These are phyloP conservation scores for Bunonema sp. DNA, from an alignment of 2,888 invertebrate genomes.

Conservation along the genomic window DNA sequence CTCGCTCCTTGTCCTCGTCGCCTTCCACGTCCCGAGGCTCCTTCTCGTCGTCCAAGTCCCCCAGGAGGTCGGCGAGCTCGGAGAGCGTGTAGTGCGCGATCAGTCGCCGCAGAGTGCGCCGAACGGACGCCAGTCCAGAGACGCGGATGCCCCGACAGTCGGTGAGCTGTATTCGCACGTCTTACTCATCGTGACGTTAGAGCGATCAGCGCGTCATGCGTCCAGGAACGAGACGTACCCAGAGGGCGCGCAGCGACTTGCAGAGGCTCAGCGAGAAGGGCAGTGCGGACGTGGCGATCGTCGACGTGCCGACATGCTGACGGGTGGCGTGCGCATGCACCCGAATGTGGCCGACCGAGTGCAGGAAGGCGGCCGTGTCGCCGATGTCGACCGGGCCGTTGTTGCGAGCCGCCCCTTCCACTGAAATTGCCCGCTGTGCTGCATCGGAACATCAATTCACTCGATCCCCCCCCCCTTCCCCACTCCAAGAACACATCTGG, in stretches of 20 bases:
- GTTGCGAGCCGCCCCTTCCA: not conserved
- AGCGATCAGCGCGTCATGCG: not conserved
- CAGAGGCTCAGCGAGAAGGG: constrained; percentile 69
- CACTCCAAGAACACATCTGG: constrained; percentile 2
- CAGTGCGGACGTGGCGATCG: constrained; percentile 65
- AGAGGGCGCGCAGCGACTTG: constrained; percentile 59
- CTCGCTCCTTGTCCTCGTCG: constrained; percentile 56
- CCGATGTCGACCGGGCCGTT: constrained; percentile 61
- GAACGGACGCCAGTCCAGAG: constrained; percentile 44
- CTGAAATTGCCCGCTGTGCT: not conserved
- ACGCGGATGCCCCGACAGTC: constrained; percentile 42
- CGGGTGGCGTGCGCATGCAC: constrained; percentile 52
- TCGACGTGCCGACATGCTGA: constrained; percentile 63
- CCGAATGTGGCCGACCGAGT: constrained; percentile 53
- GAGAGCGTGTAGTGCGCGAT: constrained; percentile 55
- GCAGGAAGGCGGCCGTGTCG: constrained; percentile 67
- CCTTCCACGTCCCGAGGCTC: constrained; percentile 61
- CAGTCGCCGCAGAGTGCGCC: constrained; percentile 57
- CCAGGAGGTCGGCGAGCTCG: not conserved
- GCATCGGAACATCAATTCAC: not conserved
- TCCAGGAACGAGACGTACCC: constrained; percentile 36
- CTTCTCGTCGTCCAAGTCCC: not conserved
- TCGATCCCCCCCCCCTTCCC: too few relatives aligned
- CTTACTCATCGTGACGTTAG: not conserved
- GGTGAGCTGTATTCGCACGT: constrained; percentile 35